phyloP scores from a whole-genome alignment of 2,888 invertebrate species.

The Apocheima hispidaria region DNA sequence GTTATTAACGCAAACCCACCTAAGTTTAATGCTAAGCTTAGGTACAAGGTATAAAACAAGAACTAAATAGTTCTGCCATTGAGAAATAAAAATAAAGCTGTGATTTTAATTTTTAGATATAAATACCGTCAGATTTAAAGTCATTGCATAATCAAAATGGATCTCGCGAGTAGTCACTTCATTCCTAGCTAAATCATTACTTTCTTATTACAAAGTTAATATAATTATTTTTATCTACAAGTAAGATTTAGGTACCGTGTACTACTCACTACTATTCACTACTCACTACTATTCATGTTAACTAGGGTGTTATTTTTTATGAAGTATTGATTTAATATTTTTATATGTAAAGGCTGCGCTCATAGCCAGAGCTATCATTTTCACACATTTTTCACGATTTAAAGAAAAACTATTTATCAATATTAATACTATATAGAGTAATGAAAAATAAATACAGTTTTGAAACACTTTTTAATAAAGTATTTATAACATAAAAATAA shows the following conservation, averaged over 20 bases:
- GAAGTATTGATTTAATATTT: too few species aligned
- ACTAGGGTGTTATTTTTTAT: too few species aligned
- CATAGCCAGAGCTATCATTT: too few species aligned
- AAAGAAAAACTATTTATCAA: too few species aligned
- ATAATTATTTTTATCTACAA: neutral
- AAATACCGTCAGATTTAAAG: constrained; percentile 2
- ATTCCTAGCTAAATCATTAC: constrained; percentile 1
- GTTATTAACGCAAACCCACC: constrained; percentile 71
- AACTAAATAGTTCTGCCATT: neutral
- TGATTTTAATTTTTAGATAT: constrained; percentile 23
- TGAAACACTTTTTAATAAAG: too few species aligned
- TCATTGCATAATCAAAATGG: constrained; percentile 2
- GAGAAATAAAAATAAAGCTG: constrained; percentile 18
- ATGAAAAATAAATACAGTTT: too few species aligned
- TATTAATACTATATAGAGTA: too few species aligned
- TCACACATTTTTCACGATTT: too few species aligned
- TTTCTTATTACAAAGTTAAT: neutral
- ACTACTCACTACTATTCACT: neutral
- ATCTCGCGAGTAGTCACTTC: constrained; percentile 15
- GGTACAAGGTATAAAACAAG: constrained; percentile 65
- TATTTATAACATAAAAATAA: too few species aligned
- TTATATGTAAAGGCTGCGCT: too few species aligned
- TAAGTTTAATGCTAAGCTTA: constrained; percentile 81
- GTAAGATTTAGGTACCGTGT: neutral
- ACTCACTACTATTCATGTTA: neutral